Base-by-base conservation (phyloP, 2,113 vertebrate genomes). In the Otis tarda region DNA sequence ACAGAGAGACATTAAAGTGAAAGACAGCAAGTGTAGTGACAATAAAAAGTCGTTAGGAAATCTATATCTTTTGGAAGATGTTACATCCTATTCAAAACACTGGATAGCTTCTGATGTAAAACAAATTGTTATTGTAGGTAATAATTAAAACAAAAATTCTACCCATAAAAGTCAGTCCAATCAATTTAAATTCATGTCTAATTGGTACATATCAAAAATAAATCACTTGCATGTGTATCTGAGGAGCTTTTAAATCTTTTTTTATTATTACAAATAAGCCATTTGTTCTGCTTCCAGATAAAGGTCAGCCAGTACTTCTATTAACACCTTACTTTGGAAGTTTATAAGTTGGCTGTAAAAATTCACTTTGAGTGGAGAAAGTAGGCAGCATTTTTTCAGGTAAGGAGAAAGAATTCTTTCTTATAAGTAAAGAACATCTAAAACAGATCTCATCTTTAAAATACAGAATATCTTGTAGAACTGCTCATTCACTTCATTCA, bases 181-280 rank as follows among this genome's bases (percentile, higher is more conserved):
- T 71, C 23, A 80, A 80, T 92, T 93, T 70, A 89, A 93, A 59
- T 83, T 88, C 11, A 27, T 56, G 23, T 88, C 63, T 94, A 85
- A 93, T 94, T 76, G 90, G 33, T 45, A 73, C 25, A 53, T 68
- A 90, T 63, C 12, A 83, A 77, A 94, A 94, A 82, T 88, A 85
- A 95, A 85, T 83, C 37, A 35, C 21, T 45, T 89, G 23, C 45
- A 73, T 39, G 14, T 93, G 55, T 82, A 63, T 87, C 49, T 74
- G 78, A 69, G 60, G 80, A 50, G 45, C 60, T 93, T 93, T 91
- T 91, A 84, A 94, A 82, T 87, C 5, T 92, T 80, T 41, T 41
- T 39, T 75, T 21, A 63, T 96, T 89, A 69, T 92, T 83, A 53
- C 49, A 75, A 43, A 56, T 80, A 76, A 89, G 37, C 47, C 35